phyloP scores from a whole-genome alignment of 2,888 invertebrate species.

The Deroplatys truncata region DNA sequence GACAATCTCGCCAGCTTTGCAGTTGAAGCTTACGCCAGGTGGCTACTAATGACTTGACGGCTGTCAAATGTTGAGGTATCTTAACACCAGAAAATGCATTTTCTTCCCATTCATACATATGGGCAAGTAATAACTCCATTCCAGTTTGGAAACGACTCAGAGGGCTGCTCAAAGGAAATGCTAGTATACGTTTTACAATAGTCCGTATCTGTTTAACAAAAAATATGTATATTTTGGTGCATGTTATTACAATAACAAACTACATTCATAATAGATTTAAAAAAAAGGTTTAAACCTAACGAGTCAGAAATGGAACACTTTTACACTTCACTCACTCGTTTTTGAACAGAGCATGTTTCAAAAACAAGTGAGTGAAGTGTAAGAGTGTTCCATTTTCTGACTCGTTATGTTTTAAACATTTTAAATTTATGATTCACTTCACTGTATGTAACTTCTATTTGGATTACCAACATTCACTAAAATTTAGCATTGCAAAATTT shows the following conservation, averaged over 20 bases:
- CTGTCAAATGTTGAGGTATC: conserved; percentile 65
- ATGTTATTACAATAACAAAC: background rate
- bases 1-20: conserved; percentile 79
- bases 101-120: conserved; percentile 87
- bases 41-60: conserved; percentile 76
- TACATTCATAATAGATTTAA: background rate
- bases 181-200: conserved; percentile 60
- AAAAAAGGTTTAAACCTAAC: background rate
- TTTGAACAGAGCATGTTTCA: too few species aligned
- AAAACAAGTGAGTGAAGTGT: too few species aligned
- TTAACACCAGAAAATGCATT: conserved; percentile 85
- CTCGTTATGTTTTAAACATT: too few species aligned
- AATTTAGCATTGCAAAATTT: too few species aligned
- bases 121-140: conserved; percentile 80
- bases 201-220: conserved; percentile 54
- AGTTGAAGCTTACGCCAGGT: conserved; percentile 89
- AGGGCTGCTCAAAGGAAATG: conserved; percentile 75
- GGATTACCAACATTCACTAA: too few species aligned
- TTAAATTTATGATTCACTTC: too few species aligned
- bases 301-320: background rate
- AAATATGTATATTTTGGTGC: background rate
- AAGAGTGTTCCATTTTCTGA: too few species aligned
- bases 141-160: conserved; percentile 86
- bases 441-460: too few species aligned
- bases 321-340: too few species aligned